These are phyloP conservation scores for Brachyistius frenatus DNA, from an alignment of 2,113 vertebrate genomes.

Conservation along the genomic window DNA sequence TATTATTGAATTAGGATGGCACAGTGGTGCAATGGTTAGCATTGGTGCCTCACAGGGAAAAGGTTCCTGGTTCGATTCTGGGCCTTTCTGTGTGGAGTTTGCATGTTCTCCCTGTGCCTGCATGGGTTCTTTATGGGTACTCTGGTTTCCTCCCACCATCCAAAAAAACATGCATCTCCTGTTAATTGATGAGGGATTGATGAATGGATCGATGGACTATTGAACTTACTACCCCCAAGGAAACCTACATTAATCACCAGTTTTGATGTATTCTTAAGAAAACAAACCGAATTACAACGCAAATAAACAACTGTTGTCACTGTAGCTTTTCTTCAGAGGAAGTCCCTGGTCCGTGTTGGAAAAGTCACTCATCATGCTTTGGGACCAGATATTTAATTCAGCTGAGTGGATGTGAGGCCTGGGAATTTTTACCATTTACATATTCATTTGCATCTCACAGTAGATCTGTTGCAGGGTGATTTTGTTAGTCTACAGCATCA, in stretches of 20 bases:
- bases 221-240: background rate
- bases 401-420: slow-evolving; percentile 35
- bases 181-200: too few species aligned
- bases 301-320: too few species aligned
- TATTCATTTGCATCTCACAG: slow-evolving; percentile 63
- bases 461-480: slow-evolving; percentile 58
- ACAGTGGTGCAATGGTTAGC: too few species aligned
- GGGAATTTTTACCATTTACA: slow-evolving; percentile 48
- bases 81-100: too few species aligned
- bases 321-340: background rate
- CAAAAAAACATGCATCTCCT: too few species aligned
- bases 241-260: background rate
- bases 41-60: too few species aligned
- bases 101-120: too few species aligned
- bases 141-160: too few species aligned
- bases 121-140: too few species aligned
- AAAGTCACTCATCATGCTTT: slow-evolving; percentile 31
- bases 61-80: too few species aligned
- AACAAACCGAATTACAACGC: too few species aligned
- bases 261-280: slow-evolving; percentile 7
- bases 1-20: background rate
- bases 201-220: too few species aligned
- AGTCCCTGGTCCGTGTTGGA: background rate
- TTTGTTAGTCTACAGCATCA: slow-evolving; percentile 30
- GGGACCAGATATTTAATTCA: slow-evolving; percentile 52